phyloP scores from a whole-genome alignment of 35 echinoderm and acorn worm species.

The Apostichopus japonicus region DNA sequence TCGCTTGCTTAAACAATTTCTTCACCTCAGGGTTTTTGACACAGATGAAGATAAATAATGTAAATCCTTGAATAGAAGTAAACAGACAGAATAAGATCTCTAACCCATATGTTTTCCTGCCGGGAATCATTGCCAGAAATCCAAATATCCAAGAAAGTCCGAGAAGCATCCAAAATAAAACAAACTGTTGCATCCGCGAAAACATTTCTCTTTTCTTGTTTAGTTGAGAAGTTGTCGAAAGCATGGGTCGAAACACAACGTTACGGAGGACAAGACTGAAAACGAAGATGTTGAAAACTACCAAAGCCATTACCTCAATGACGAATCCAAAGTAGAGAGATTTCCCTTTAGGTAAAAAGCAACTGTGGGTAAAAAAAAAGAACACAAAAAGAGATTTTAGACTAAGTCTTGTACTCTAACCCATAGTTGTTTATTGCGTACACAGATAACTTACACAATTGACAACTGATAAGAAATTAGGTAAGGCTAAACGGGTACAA shows the following conservation, averaged over 20 bases:
- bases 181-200: slow-evolving; percentile 12
- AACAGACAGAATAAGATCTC: slow-evolving; percentile 41
- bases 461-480: too few relatives aligned
- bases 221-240: not conserved
- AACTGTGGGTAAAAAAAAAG: not conserved
- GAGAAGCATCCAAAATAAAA: slow-evolving; percentile 29
- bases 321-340: slow-evolving; percentile 27
- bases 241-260: slow-evolving; percentile 14
- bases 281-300: slow-evolving; percentile 34
- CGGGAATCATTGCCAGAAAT: slow-evolving; percentile 14
- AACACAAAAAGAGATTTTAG: too few relatives aligned
- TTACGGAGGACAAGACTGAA: slow-evolving; percentile 2
- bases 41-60: slow-evolving; percentile 20
- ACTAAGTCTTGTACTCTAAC: too few relatives aligned
- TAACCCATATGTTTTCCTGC: not conserved
- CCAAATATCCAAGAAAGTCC: slow-evolving; percentile 50
- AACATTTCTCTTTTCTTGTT: slow-evolving; percentile 20
- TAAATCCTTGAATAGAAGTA: slow-evolving; percentile 19
- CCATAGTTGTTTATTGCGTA: too few relatives aligned
- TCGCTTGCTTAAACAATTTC: not conserved
- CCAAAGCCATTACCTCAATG: slow-evolving; percentile 7
- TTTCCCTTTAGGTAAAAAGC: slow-evolving; percentile 22
- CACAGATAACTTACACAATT: too few relatives aligned
- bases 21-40: slow-evolving; percentile 2
- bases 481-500: too few relatives aligned